Evolutionary conservation across 2,888 invertebrate genomes (phyloP).

Genomic region (Notodonta dromedarius): DNA sequence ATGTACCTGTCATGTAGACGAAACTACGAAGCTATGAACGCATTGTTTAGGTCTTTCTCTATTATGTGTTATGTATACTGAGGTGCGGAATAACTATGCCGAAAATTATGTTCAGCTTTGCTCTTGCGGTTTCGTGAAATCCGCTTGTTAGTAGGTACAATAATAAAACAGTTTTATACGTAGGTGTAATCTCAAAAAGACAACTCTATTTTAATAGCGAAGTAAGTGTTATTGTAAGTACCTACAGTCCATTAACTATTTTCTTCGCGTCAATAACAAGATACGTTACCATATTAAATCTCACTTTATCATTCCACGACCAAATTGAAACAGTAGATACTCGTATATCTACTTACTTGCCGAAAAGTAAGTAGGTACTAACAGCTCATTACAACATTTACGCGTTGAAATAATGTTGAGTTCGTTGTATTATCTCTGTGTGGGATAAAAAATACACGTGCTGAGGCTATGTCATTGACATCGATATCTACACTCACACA

Average conservation of each 20-base stretch:
- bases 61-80: too few species aligned
- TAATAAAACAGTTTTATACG: too few species aligned
- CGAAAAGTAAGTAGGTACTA: not conserved
- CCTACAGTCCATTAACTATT: not conserved
- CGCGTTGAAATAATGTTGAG: conserved; percentile 2
- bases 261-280: not conserved
- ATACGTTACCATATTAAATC: not conserved
- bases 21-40: not conserved
- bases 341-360: not conserved
- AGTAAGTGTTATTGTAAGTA: not conserved
- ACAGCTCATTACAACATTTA: conserved; percentile 2
- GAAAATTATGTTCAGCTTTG: too few species aligned
- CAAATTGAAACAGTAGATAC: conserved; percentile 7
- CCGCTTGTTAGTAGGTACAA: too few species aligned
- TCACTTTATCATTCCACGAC: not conserved
- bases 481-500: conserved; percentile 21
- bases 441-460: conserved; percentile 29
- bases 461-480: conserved; percentile 36
- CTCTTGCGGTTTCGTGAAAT: too few species aligned
- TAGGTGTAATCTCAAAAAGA: too few species aligned
- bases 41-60: not conserved
- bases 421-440: conserved; percentile 18
- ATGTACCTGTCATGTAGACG: conserved; percentile 11
- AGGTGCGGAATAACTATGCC: too few species aligned
- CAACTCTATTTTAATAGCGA: too few species aligned